Evolutionary conservation across 2,888 invertebrate genomes (phyloP).

Genomic region (Melanargia galathea): DNA sequence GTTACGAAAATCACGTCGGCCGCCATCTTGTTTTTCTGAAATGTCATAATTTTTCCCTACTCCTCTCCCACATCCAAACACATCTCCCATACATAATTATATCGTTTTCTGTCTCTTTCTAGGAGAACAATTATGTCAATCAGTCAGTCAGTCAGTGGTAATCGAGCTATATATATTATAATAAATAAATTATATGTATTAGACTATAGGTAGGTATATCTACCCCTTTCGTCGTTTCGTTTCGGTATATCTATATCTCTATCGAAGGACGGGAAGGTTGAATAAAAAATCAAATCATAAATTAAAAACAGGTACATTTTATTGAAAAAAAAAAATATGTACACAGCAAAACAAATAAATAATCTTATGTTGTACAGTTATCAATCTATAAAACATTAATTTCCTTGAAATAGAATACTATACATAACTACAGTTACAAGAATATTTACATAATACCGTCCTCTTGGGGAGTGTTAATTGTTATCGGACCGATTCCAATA

Average conservation of each 20-base stretch:
- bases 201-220: no score
- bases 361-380: slow-evolving; percentile 79
- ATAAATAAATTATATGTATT: no score
- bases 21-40: no score
- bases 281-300: slow-evolving; percentile 50
- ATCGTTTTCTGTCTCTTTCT: no score
- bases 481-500: slow-evolving; percentile 68
- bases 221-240: no score
- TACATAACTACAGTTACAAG: slow-evolving; percentile 77
- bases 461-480: slow-evolving; percentile 70
- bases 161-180: no score
- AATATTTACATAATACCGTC: slow-evolving; percentile 81
- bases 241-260: not conserved
- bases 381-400: slow-evolving; percentile 83
- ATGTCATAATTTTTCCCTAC: no score
- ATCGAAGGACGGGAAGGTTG: not conserved
- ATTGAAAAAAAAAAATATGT: slow-evolving; percentile 82
- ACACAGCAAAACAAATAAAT: slow-evolving; percentile 83
- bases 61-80: no score
- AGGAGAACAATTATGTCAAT: no score
- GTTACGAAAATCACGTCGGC: no score
- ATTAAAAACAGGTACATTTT: slow-evolving; percentile 82
- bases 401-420: slow-evolving; percentile 82
- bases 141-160: no score
- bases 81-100: no score